These are phyloP conservation scores for Pristionchus exspectatus DNA, from an alignment of 2,888 invertebrate genomes.

Conservation along the genomic window DNA sequence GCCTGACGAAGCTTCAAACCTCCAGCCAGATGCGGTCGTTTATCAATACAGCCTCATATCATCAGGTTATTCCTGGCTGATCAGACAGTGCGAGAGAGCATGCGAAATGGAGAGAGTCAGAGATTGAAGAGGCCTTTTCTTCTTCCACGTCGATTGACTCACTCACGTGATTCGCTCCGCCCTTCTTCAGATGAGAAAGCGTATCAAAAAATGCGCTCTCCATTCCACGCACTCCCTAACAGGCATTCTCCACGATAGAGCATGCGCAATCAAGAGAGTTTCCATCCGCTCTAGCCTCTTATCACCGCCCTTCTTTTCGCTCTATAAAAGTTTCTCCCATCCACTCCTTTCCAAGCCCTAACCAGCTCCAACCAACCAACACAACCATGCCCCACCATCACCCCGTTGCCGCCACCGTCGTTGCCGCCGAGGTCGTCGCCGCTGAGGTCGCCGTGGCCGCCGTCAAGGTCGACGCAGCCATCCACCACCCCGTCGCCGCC, in stretches of 20 bases:
- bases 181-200: no score
- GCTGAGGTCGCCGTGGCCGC: background rate
- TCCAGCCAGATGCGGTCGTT: no score
- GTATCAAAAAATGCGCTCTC: background rate
- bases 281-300: background rate
- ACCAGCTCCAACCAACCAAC: background rate
- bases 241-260: background rate
- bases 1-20: background rate
- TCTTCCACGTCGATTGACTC: background rate
- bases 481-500: constrained; percentile 24
- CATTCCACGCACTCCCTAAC: background rate
- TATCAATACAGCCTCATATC: no score
- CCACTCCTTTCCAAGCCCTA: background rate
- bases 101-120: background rate
- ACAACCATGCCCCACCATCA: constrained; percentile 29
- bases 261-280: background rate
- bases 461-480: background rate
- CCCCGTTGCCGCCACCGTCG: constrained; percentile 21
- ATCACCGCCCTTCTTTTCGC: background rate
- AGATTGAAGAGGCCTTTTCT: no score
- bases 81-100: no score
- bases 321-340: background rate
- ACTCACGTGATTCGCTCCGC: background rate
- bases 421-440: constrained; percentile 8
- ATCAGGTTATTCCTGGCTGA: no score